Conservation (phyloP, 2,888 invertebrate species). For the Leistus spinibarbis region DNA sequence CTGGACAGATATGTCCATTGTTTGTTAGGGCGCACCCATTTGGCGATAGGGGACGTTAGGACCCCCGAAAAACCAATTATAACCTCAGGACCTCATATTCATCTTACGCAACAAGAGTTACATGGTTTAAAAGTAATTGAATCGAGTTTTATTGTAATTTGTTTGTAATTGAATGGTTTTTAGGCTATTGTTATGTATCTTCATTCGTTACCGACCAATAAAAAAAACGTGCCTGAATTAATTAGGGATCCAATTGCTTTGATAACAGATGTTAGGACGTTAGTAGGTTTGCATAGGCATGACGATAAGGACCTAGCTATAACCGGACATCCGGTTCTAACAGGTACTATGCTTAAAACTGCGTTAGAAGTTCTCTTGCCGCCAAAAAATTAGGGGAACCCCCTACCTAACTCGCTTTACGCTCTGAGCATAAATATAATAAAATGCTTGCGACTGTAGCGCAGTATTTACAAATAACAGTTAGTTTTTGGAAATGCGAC, state of each 20-base stretch:
- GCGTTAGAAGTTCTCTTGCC: too few species aligned
- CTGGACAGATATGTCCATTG: constrained; percentile 90
- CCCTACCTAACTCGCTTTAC: too few species aligned
- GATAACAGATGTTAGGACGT: constrained; percentile 84
- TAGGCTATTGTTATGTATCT: constrained; percentile 90
- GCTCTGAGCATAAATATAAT: too few species aligned
- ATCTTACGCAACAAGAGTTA: constrained; percentile 79
- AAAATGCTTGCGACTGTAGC: too few species aligned
- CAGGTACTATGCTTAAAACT: constrained; percentile 51
- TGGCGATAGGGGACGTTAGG: constrained; percentile 57
- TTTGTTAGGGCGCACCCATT: constrained; percentile 81
- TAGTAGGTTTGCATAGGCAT: constrained; percentile 87
- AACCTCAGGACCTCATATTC: constrained; percentile 63
- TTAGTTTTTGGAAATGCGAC: too few species aligned
- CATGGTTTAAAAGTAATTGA: constrained; percentile 72
- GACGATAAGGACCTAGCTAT: constrained; percentile 84
- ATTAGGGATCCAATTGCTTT: constrained; percentile 87
- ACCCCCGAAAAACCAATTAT: neutral
- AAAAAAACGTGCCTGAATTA: constrained; percentile 90
- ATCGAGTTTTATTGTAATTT: neutral
- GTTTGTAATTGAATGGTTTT: constrained; percentile 8
- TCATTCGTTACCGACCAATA: constrained; percentile 85
- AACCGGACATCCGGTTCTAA: constrained; percentile 80
- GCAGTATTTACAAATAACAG: too few species aligned
- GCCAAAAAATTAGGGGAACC: too few species aligned